Evolutionary conservation across 1,140 invertebrate genomes (phyloP), one percentile per base, ranked within the genome.

Genomic region (Scaptodrosophila lebanonensis): DNA sequence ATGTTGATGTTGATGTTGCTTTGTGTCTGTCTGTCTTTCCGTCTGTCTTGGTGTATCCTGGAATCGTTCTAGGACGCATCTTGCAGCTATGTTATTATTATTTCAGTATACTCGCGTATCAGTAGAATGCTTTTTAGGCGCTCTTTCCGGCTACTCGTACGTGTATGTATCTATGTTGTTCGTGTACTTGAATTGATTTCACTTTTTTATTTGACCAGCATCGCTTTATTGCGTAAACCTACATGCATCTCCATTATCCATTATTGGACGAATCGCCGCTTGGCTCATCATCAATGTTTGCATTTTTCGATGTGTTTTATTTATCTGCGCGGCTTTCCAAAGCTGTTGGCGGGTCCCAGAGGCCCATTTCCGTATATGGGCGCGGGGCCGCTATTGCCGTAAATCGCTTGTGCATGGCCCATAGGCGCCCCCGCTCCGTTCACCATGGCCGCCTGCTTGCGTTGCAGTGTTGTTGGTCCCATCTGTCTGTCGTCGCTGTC

Each of bases 401-500:
- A 52, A 7, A 32, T 48, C 0, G 68, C 44, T 32, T 62, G 67
- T 12, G 52, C 42, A 39, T 66, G 67, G 7, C 29, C 50, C 2
- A n/a, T 11, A 1, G 50, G 29, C 7, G 15, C 70, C 0, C 48
- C 62, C 12, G 33, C 51, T 1, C 79, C 79, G 45, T 83, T 83
- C 5, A 38, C 11, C 52, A 70, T 57, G 15, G 49, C 43, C 0
- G 60, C 36, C 27, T 79, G 72, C 30, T 84, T 85, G 40, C 76
- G 72, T n/a, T 86, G 76, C 43, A 86, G 56, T 3, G 84, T 86
- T 0, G 65, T 54, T 5, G 66, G 50, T 4, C 54, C 62, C 66
- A 84, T 73, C 8, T 48, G 56, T 0, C 72, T 40, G 11, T 66
- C 68, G n/a, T 84, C 77, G n/a, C 66, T 63, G 0, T 93, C 93